Evolutionary conservation across 2,797 vertebrate genomes (phyloP).

Genomic region (Argentina silus): DNA sequence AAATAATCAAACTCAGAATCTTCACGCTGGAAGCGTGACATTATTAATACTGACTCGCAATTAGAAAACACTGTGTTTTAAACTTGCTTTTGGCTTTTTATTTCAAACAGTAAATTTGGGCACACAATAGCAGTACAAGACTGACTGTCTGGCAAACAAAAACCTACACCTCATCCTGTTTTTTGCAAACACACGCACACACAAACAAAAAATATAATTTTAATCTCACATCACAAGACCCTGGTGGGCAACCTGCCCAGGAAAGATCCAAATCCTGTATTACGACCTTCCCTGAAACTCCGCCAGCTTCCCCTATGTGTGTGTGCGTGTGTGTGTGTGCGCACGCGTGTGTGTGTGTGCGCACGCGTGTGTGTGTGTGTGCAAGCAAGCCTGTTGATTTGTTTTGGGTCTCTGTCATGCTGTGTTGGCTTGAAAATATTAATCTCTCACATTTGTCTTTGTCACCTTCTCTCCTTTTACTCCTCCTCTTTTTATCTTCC

Average conservation of each 20-base stretch:
- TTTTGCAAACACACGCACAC: slow-evolving; percentile 13
- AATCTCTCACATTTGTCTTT: neutral
- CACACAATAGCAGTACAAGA: neutral
- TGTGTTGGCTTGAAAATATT: slow-evolving; percentile 26
- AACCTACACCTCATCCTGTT: slow-evolving; percentile 21
- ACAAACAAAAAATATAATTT: slow-evolving; percentile 38
- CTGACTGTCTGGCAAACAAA: neutral
- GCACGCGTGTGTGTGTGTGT: slow-evolving; percentile 27
- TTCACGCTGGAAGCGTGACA: neutral
- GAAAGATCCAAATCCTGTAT: slow-evolving; percentile 59
- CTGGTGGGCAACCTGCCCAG: slow-evolving; percentile 42
- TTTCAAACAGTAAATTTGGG: slow-evolving; percentile 15
- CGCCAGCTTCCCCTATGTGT: slow-evolving; percentile 40
- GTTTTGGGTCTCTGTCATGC: slow-evolving; percentile 12
- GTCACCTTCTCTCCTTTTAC: slow-evolving; percentile 5
- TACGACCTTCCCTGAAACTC: slow-evolving; percentile 47
- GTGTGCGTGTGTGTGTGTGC: slow-evolving; percentile 22
- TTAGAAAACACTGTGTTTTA: neutral
- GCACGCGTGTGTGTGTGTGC: slow-evolving; percentile 23
- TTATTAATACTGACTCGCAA: neutral
- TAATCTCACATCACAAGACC: slow-evolving; percentile 50
- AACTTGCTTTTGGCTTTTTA: slow-evolving; percentile 34
- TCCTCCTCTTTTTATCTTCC: neutral
- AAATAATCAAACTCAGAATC: neutral
- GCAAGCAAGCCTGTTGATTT: neutral